phyloP scores from a whole-genome alignment of 2,113 vertebrate species.

The Rhea pennata region DNA sequence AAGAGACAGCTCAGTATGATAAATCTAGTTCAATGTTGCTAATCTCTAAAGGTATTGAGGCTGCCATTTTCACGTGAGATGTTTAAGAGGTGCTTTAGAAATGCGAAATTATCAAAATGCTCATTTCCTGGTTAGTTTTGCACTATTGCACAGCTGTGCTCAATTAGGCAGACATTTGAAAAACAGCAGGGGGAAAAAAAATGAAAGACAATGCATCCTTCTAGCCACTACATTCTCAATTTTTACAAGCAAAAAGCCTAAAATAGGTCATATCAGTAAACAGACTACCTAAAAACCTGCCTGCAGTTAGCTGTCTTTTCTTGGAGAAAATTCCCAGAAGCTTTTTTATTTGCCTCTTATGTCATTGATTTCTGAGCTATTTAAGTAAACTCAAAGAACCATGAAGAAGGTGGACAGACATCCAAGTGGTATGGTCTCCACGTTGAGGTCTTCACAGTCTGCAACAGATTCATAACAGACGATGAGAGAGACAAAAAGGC shows the following conservation, averaged over 20 bases:
- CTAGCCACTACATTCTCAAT: neutral
- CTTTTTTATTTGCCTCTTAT: neutral
- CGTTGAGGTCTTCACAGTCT: neutral
- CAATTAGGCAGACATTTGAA: constrained; percentile 68
- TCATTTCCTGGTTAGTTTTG: constrained; percentile 72
- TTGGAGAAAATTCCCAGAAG: neutral
- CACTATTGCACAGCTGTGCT: constrained; percentile 73
- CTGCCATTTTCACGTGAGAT: constrained; percentile 44
- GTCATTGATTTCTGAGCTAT: neutral
- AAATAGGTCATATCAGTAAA: neutral
- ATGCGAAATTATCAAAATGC: constrained; percentile 68
- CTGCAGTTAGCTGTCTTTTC: neutral
- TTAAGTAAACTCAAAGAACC: neutral
- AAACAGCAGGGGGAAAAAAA: constrained; percentile 17
- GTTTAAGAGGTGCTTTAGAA: constrained; percentile 75
- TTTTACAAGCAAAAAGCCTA: neutral
- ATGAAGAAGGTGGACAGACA: neutral
- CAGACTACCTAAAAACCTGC: neutral
- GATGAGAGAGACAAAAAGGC: neutral
- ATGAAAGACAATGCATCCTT: neutral
- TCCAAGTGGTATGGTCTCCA: neutral
- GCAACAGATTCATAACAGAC: neutral
- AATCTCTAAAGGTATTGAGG: constrained; percentile 48
- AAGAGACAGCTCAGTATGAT: constrained; percentile 42
- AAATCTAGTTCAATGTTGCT: constrained; percentile 36